Percentiles rank a stretch among this genome's conserved stretches.
Evolutionary conservation across 2,888 invertebrate species (phyloP).

Genomic region (Andricus quercusramuli): DNA sequence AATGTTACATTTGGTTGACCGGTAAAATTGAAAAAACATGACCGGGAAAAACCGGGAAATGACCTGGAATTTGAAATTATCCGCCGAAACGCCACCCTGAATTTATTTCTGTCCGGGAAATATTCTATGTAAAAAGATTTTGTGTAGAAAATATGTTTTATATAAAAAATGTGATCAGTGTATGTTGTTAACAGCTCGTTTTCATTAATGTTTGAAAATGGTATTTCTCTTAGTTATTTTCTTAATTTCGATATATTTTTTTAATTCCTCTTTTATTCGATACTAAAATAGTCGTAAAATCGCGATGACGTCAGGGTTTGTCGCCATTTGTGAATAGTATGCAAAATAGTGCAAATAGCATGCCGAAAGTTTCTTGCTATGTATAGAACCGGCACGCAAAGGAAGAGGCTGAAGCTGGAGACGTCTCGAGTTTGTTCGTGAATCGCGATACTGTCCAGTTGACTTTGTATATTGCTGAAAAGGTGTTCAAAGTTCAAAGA

Average conservation of each 20-base stretch:
- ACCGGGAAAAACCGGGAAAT: too few relatives aligned
- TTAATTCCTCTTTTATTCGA: not conserved
- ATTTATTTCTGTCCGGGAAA: too few relatives aligned
- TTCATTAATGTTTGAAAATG: too few relatives aligned
- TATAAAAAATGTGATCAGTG: too few relatives aligned
- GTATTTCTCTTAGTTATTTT: too few relatives aligned
- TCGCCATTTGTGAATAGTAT: conserved; percentile 60
- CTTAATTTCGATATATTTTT: not conserved
- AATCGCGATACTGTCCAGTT: conserved; percentile 44
- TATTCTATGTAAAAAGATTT: too few relatives aligned
- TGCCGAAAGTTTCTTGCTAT: conserved; percentile 58
- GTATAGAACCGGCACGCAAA: conserved; percentile 54
- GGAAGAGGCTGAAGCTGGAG: conserved; percentile 46
- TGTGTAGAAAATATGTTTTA: too few relatives aligned
- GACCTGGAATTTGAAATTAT: too few relatives aligned
- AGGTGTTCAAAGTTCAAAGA: conserved; percentile 44
- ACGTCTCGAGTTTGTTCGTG: conserved; percentile 44
- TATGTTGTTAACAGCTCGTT: too few relatives aligned
- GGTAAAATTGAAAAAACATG: too few relatives aligned
- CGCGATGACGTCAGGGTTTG: conserved; percentile 59
- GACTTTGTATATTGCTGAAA: conserved; percentile 36
- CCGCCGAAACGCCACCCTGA: too few relatives aligned
- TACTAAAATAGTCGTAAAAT: not conserved
- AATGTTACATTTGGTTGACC: too few relatives aligned
- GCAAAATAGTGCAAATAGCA: conserved; percentile 72